Evolutionary conservation across 2,888 invertebrate genomes (phyloP).

Genomic region (Plusia festucae): DNA sequence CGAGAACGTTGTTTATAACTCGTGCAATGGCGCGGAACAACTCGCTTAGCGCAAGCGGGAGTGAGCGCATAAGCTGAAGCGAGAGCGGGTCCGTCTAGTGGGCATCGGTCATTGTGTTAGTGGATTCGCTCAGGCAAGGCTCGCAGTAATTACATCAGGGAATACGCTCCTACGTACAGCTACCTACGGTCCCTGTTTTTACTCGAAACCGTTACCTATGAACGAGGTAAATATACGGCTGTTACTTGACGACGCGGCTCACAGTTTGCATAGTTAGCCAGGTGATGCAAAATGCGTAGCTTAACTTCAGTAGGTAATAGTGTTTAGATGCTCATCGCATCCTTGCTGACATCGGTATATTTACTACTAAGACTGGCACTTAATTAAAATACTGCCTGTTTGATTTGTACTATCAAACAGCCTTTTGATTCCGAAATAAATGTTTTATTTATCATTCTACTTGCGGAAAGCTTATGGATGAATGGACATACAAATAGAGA

Average conservation of each 20-base stretch:
- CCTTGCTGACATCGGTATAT: conserved; percentile 10
- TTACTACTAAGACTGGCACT: conserved; percentile 17
- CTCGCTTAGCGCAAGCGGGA: conserved; percentile 60
- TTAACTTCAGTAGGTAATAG: conserved; percentile 38
- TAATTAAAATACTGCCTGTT: neutral
- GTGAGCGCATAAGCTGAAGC: conserved; percentile 50
- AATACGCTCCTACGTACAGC: conserved; percentile 72
- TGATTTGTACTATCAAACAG: too few species aligned
- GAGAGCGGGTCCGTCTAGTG: conserved; percentile 69
- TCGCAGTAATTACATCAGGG: conserved; percentile 86
- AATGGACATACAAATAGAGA: too few species aligned
- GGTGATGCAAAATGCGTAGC: conserved; percentile 23
- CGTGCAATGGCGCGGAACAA: conserved; percentile 68
- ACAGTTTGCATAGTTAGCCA: conserved; percentile 43
- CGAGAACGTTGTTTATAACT: conserved; percentile 72
- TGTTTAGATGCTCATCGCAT: conserved; percentile 28
- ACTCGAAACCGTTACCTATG: conserved; percentile 63
- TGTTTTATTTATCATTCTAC: too few species aligned
- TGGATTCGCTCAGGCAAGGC: conserved; percentile 75
- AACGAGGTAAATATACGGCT: conserved; percentile 47
- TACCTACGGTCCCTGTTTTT: conserved; percentile 73
- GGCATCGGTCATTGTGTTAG: conserved; percentile 84
- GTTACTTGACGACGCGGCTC: conserved; percentile 39
- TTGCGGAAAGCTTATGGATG: too few species aligned
- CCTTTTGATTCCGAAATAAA: too few species aligned